A percentile compares a stretch with the other conserved stretches of the same genome.
Conservation (phyloP, 2,888 invertebrate genomes). For the Nasonovia ribisnigri region DNA sequence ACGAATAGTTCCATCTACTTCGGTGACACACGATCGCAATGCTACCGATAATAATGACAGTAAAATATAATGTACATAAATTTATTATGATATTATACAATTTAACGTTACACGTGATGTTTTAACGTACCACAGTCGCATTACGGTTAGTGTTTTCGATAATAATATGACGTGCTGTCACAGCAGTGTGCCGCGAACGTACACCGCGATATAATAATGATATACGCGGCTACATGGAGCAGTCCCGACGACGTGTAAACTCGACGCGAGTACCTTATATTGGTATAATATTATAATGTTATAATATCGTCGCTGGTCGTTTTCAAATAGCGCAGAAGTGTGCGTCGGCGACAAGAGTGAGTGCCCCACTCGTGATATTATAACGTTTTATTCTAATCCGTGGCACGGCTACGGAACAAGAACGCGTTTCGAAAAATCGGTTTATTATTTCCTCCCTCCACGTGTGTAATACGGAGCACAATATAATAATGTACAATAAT, state of each 20-base stretch:
- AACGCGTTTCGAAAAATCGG: conserved; percentile 3
- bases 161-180: background rate
- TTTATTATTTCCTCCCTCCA: background rate
- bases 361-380: conserved; percentile 35
- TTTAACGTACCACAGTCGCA: background rate
- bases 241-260: background rate
- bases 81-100: background rate
- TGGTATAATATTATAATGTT: background rate
- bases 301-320: background rate
- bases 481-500: background rate
- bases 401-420: conserved; percentile 15
- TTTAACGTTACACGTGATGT: background rate
- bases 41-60: background rate
- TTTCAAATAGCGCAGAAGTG: background rate
- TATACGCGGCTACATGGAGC: background rate
- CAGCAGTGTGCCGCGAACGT: background rate
- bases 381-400: conserved; percentile 34
- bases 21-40: background rate
- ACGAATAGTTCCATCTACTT: background rate
- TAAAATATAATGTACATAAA: background rate
- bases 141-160: background rate
- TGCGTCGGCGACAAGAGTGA: conserved; percentile 27
- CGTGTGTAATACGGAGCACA: background rate
- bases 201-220: background rate
- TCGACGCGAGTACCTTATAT: background rate